These are phyloP conservation scores for Chrysolina oricalcia DNA, from an alignment of 2,888 invertebrate genomes.

Conservation along the genomic window DNA sequence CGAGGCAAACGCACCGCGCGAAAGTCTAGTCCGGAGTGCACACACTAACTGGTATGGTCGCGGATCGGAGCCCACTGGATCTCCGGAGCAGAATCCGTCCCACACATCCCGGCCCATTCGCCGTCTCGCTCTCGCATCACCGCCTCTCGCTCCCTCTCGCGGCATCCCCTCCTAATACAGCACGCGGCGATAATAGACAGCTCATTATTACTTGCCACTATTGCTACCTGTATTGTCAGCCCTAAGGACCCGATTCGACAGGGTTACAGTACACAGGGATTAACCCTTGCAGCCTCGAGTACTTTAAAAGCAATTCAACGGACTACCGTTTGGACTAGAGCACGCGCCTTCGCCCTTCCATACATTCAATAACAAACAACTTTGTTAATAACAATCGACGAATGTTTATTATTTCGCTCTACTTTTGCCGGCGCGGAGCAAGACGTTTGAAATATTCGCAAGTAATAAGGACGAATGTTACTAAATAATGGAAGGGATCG, in stretches of 20 bases:
- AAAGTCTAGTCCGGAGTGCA: conserved; percentile 72
- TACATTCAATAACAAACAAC: neutral
- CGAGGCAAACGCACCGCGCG: conserved; percentile 69
- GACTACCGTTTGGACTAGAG: neutral
- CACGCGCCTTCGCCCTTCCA: neutral
- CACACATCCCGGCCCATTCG: conserved; percentile 72
- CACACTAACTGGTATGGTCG: conserved; percentile 79
- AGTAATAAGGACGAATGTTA: conserved; percentile 59
- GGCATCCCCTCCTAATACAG: conserved; percentile 67
- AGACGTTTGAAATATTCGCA: conserved; percentile 44
- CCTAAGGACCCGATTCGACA: conserved; percentile 57
- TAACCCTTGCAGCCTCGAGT: conserved; percentile 37
- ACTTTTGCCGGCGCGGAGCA: conserved; percentile 1
- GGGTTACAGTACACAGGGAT: conserved; percentile 53
- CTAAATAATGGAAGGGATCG: conserved; percentile 69
- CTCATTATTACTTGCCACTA: conserved; percentile 70
- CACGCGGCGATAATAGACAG: conserved; percentile 68
- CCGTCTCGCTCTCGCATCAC: conserved; percentile 69
- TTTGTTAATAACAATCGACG: conserved; percentile 21
- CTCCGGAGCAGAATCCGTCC: conserved; percentile 78
- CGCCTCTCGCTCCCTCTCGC: conserved; percentile 62
- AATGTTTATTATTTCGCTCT: neutral
- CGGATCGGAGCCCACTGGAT: conserved; percentile 76
- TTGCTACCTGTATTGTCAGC: conserved; percentile 69
- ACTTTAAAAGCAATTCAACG: neutral